Evolutionary conservation across 2,113 vertebrate genomes (phyloP).

Genomic region (Cyphomyrus discorhynchus): DNA sequence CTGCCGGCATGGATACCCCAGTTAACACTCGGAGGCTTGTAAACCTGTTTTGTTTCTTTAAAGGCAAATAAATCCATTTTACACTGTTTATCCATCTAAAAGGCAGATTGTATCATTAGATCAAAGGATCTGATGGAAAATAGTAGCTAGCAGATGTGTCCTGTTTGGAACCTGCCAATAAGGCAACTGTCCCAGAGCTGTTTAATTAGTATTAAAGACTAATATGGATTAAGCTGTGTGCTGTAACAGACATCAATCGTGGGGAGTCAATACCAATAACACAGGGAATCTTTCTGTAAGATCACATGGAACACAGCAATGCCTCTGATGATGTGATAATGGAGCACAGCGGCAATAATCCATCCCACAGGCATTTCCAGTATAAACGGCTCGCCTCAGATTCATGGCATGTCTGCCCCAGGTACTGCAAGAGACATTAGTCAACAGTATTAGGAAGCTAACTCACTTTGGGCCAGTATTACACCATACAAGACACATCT

Average conservation of each 20-base stretch:
- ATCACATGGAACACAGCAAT: slow-evolving; percentile 29
- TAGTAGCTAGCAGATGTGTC: slow-evolving; percentile 24
- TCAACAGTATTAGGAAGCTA: not conserved
- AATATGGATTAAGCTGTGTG: slow-evolving; percentile 38
- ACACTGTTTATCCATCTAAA: slow-evolving; percentile 15
- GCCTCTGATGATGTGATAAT: slow-evolving; percentile 21
- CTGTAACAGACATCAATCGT: slow-evolving; percentile 32
- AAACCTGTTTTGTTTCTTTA: slow-evolving; percentile 21
- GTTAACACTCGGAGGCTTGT: slow-evolving; percentile 14
- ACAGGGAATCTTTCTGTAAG: slow-evolving; percentile 34
- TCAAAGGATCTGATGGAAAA: slow-evolving; percentile 33
- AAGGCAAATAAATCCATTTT: slow-evolving; percentile 17
- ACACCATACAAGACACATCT: slow-evolving; percentile 15
- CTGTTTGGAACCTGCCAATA: slow-evolving; percentile 24
- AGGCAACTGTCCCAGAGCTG: slow-evolving; percentile 26
- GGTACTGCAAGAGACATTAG: not conserved
- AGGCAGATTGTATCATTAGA: slow-evolving; percentile 30
- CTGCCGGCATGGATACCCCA: slow-evolving; percentile 15
- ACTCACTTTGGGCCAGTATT: not conserved
- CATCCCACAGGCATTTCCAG: slow-evolving; percentile 15
- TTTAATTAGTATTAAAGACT: slow-evolving; percentile 49
- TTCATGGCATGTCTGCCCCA: not conserved
- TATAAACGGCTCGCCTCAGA: slow-evolving; percentile 12
- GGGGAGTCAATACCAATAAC: slow-evolving; percentile 32
- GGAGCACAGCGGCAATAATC: not conserved